These are phyloP conservation scores for Rhyacophila evoluta DNA, from an alignment of 2,888 invertebrate species.

Conservation along the genomic window DNA sequence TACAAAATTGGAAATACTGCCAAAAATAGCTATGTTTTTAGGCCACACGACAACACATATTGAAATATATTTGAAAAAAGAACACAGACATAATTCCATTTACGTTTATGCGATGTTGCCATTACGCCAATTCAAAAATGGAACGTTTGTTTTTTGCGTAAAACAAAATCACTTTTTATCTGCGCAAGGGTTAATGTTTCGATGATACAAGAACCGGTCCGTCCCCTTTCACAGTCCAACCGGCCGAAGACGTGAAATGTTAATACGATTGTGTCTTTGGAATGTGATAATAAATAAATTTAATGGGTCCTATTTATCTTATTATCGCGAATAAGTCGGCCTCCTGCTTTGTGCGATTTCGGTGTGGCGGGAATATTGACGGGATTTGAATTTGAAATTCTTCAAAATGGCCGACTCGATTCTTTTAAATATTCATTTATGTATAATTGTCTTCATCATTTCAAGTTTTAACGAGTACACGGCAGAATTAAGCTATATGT, in stretches of 20 bases:
- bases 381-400: neutral
- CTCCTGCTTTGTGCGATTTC: slow-evolving; percentile 27
- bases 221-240: slow-evolving; percentile 23
- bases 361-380: slow-evolving; percentile 10
- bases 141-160: neutral
- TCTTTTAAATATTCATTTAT: too few relatives aligned
- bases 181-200: slow-evolving; percentile 15
- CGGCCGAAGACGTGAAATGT: slow-evolving; percentile 28
- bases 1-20: neutral
- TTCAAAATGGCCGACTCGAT: neutral
- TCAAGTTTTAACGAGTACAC: too few relatives aligned
- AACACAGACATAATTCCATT: too few relatives aligned
- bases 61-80: too few relatives aligned
- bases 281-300: slow-evolving; percentile 50
- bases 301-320: slow-evolving; percentile 42
- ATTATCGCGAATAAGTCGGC: slow-evolving; percentile 29
- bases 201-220: neutral
- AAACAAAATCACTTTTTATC: neutral
- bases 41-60: neutral
- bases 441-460: too few relatives aligned
- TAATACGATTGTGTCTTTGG: slow-evolving; percentile 34
- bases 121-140: neutral
- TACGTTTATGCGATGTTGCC: neutral
- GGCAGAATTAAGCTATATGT: too few relatives aligned
- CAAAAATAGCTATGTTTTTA: neutral